A percentile compares a stretch with the other conserved stretches of the same genome.
phyloP scores from a whole-genome alignment of 2,113 vertebrate genomes.

The Desmodus rotundus region DNA sequence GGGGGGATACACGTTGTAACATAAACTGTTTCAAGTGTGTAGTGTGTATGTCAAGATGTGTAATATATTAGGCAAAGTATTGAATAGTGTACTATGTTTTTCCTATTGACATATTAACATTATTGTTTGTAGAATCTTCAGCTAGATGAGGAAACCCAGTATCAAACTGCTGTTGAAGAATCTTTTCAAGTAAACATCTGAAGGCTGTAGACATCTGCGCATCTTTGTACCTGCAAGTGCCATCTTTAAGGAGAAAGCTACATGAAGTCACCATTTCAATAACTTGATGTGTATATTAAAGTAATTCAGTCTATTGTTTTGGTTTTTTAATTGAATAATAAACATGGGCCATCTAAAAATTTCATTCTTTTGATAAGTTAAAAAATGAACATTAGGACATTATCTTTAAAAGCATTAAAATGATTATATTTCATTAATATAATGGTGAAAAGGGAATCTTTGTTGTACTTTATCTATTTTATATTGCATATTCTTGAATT shows the following conservation, averaged over 20 bases:
- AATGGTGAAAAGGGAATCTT: slow-evolving; percentile 25
- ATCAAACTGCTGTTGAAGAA: slow-evolving; percentile 86
- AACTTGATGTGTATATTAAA: slow-evolving; percentile 70
- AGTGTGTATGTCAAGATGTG: not conserved
- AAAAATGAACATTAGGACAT: slow-evolving; percentile 31
- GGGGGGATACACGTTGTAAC: not conserved
- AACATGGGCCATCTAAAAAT: slow-evolving; percentile 34
- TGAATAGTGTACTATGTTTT: slow-evolving; percentile 10
- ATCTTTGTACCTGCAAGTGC: slow-evolving; percentile 71
- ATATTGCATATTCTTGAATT: slow-evolving; percentile 52
- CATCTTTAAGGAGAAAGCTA: slow-evolving; percentile 67
- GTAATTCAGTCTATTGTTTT: slow-evolving; percentile 66
- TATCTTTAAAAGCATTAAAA: slow-evolving; percentile 43
- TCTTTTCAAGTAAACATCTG: slow-evolving; percentile 82
- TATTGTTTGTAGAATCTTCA: slow-evolving; percentile 82
- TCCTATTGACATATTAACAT: slow-evolving; percentile 15
- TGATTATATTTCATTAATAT: slow-evolving; percentile 43
- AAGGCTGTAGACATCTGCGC: slow-evolving; percentile 61
- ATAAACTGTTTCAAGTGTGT: not conserved
- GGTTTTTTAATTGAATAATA: slow-evolving; percentile 63
- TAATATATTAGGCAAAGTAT: not conserved
- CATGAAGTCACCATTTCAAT: slow-evolving; percentile 56
- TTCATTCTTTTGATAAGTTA: slow-evolving; percentile 40
- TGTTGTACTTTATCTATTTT: slow-evolving; percentile 56
- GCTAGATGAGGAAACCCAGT: slow-evolving; percentile 85